Evolutionary conservation across 2,888 invertebrate genomes (phyloP), one percentile per base, ranked within the genome.

Genomic region (Criorhina ranunculi): DNA sequence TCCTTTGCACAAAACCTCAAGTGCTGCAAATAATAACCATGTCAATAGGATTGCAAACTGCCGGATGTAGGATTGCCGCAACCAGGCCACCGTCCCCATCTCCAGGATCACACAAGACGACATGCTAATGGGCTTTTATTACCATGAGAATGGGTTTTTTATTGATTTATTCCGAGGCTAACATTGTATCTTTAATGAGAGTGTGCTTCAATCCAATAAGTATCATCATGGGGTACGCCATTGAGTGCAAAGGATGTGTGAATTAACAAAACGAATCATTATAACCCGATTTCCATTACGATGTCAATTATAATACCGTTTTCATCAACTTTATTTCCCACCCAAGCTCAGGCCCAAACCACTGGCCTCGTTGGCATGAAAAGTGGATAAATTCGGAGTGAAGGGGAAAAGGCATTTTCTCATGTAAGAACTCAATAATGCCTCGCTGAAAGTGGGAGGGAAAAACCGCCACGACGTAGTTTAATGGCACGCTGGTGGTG

Each of bases 251-350:
- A 72, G 72, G 59, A 60, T 64, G 72, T 60, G 33, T 49, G 46
- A 59, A 64, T 78, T 59, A 72, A 78, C 35, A 59, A 44, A 60
- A 12, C 51, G 60, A 46, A 62, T 69, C 40, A 59, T 69, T 76
- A 60, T 81, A 76, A 55, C 72, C 82, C 42, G 79, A 66, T 73
- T 83, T 67, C 53, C 82, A 73, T 72, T 67, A 79, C 42, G 49
- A 60, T 67, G 79, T 55, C 78, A 83, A 83, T 83, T 72, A 72
- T 40, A 73, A 79, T 82, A 24, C 24, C 70, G 51, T 57, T 82
- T 83, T 46, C 76, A 64, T 53, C 69, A 51, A 40, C 57, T 55
- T 31, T 17, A 8, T 57, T 35, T 17, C 33, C 12, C 7, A 42
- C n/a, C 6, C 17, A 2, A 9, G 12, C 4, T n/a, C 1, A 12